Evolutionary conservation across 2,113 vertebrate genomes (phyloP), one percentile per base, ranked within the genome.

Genomic region (Muntiacus reevesi): DNA sequence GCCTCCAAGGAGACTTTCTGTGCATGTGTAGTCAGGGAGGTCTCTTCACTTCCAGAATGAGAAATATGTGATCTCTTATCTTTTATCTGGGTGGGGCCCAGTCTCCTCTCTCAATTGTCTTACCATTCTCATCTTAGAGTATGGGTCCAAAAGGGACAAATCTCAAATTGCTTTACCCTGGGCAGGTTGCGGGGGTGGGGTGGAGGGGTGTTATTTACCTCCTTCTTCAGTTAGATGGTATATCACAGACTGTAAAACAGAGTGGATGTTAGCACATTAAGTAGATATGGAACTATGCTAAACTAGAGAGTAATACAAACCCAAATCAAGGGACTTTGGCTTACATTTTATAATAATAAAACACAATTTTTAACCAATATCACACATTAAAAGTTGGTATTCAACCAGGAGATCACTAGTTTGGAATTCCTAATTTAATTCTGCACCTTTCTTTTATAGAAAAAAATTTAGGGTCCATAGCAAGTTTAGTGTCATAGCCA

Each of bases 341-440:
- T 76, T 82, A 85, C 23, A 60, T 54, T 86, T 93, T 76, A 36
- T 67, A 86, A 83, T 30, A 74, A 33, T n/a, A 47, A 79, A 90
- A 87, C 17, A 82, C 17, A 67, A 19, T 33, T 64, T 71, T 23
- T 87, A 30, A 25, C 17, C 15, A 86, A 52, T 0, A 81, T 85
- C 52, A 87, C 6, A 27, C 33, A 62, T 23, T n/a, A 36, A 54
- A 33, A 15, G 5, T 40, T 10, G 10, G 33, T 52, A 45, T 87
- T 92, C 45, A 40, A 59, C 17, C n/a, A 78, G 45, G 9, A 27
- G 10, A 21, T 52, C 21, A 7, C 52, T 54, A 30, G 15, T 67
- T 91, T 89, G n/a, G n/a, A 54, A 87, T 87, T 87, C 16, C 5
- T 81, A 36, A 91, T 89, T 95, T 88, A 86, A 95, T 30, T 78